Base-by-base conservation (phyloP, 2,888 invertebrate species). In the Lasioglossum lativentre region DNA sequence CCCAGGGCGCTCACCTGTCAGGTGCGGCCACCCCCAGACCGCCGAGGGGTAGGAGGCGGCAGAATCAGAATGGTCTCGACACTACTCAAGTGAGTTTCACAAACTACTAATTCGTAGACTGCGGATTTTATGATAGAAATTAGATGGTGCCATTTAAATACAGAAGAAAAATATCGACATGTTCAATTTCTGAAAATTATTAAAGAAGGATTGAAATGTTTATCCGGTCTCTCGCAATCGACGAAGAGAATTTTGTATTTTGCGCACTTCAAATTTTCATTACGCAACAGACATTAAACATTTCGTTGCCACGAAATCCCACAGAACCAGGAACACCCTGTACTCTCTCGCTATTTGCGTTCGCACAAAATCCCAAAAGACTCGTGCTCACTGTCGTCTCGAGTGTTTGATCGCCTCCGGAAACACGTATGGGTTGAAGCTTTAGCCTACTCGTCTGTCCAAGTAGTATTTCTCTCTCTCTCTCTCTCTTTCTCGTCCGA, bases 21-120 rank as follows among this genome's bases (percentile, higher is more conserved):
- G 93, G 93, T 75, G 94, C 95, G 83, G 94, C 94, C 30, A 94
- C 95, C 80, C 94, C 94, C 3, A 92, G 95, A 85, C 93, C 94
- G 73, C 93, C 94, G 4, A 90, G 94, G 40, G 93, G 94, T 72
- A 89, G 93, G 63, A 94, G 94, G 93, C 94, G 95, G 38, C 93
- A 94, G 82, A 94, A 94, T 86, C 95, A 95, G 85, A 95, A 95
- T 93, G 95, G 95, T 83, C 93, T 95, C 87, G 95, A 95, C 87
- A 94, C 94, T 68, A 91, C 95, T 75, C 95, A 94, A 93, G 95
- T 95, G 87, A 77, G 86, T 86, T 38, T 4, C 12, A 12, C 1
- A n/a, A 59, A 27, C 14, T 19, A 23, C 23, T 47, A 47, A 47
- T 6, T 23, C 47, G 2, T 47, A 23, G 19, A 23, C 23, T 23